phyloP scores from a whole-genome alignment of 2,113 vertebrate species.

The Syngnathus typhle region DNA sequence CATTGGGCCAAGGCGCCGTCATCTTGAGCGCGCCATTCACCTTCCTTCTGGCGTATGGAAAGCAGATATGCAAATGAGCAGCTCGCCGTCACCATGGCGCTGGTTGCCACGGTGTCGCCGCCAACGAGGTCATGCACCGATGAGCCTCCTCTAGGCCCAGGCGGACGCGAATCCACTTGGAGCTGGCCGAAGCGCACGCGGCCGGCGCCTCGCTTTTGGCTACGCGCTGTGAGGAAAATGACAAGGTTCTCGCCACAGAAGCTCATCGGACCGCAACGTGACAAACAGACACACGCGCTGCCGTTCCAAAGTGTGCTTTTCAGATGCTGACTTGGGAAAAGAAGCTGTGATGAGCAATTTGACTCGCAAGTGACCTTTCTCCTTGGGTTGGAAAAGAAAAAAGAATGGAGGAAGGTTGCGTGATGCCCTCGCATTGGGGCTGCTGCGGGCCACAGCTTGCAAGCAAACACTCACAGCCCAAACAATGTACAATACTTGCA shows the following conservation, averaged over 20 bases:
- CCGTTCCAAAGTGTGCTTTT: neutral
- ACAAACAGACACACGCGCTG: neutral
- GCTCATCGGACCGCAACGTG: neutral
- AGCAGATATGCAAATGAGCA: conserved; percentile 46
- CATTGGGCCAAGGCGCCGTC: neutral
- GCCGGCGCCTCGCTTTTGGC: neutral
- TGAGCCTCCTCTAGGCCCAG: conserved; percentile 47
- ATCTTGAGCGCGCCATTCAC: neutral
- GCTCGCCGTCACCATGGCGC: conserved; percentile 40
- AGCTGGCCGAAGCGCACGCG: conserved; percentile 22
- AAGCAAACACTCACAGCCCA: neutral
- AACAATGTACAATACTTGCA: too few relatives aligned
- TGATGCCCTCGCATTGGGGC: neutral
- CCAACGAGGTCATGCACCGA: conserved; percentile 48
- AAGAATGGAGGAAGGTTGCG: neutral
- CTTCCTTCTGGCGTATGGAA: conserved; percentile 30
- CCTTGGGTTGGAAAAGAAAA: neutral
- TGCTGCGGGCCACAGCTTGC: neutral
- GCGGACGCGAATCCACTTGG: conserved; percentile 59
- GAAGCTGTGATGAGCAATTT: neutral
- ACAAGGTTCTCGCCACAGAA: neutral
- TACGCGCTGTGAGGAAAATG: neutral
- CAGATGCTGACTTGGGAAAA: neutral
- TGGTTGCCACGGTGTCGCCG: conserved; percentile 51
- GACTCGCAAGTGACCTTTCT: neutral